phyloP scores from a whole-genome alignment of 2,797 vertebrate species.

The Pseudotriccus pelzelni region DNA sequence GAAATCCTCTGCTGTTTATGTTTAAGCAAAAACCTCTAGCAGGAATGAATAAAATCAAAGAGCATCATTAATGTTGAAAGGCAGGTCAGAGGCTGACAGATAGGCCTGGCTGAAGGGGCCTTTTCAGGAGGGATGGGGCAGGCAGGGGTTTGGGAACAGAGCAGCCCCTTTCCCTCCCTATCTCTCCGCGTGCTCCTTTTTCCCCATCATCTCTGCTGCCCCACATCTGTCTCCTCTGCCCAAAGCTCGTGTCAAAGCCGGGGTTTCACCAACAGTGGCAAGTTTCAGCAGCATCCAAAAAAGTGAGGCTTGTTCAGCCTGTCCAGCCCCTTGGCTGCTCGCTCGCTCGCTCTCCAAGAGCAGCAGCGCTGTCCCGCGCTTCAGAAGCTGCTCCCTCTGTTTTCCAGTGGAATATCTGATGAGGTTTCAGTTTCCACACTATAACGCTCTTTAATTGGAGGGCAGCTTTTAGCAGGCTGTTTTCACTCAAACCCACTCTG shows the following conservation, averaged over 20 bases:
- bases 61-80: constrained; percentile 21
- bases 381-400: background rate
- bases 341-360: background rate
- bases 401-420: constrained; percentile 25
- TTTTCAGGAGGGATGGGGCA: constrained; percentile 8
- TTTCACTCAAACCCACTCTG: background rate
- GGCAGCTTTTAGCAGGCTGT: background rate
- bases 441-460: background rate
- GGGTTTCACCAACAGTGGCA: constrained; percentile 1
- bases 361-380: background rate
- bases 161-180: constrained; percentile 29
- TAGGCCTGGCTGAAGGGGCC: constrained; percentile 17
- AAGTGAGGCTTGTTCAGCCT: background rate
- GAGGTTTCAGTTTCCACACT: background rate
- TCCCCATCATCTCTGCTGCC: background rate
- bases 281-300: background rate
- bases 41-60: constrained; percentile 67
- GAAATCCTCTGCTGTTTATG: constrained; percentile 69
- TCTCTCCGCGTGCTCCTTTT: background rate
- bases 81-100: background rate
- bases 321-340: background rate
- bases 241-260: background rate
- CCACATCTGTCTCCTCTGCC: background rate
- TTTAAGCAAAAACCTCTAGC: constrained; percentile 64
- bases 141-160: background rate